Percentiles rank a stretch among this genome's conserved stretches.
Conservation (phyloP, 2,888 invertebrate genomes). For the Disparrhopalites patrizii region DNA sequence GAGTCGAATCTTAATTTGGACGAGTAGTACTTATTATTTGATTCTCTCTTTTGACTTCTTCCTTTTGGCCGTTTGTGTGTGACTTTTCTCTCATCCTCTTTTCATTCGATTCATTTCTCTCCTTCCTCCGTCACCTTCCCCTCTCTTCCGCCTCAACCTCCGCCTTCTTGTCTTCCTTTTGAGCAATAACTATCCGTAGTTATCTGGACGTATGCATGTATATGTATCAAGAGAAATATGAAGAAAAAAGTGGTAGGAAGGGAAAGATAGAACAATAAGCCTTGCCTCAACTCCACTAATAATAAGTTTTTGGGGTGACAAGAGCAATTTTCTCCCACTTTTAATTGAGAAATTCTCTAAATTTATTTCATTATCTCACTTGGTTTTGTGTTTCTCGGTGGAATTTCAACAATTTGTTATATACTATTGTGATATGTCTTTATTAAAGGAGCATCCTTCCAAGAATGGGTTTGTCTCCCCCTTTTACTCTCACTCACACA, state of each 20-base stretch:
- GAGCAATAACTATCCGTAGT: too few relatives aligned
- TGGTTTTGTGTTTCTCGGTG: constrained; percentile 16
- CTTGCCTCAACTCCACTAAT: too few relatives aligned
- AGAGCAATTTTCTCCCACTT: constrained; percentile 12
- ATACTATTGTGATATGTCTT: constrained; percentile 12
- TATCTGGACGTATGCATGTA: too few relatives aligned
- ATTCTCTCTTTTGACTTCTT: constrained; percentile 4
- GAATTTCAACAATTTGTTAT: constrained; percentile 5
- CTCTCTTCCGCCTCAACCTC: neutral
- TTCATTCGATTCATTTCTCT: neutral
- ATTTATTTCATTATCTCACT: constrained; percentile 14
- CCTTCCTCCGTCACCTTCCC: neutral
- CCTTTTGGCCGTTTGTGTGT: too few relatives aligned
- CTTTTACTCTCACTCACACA: neutral
- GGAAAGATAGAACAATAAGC: too few relatives aligned
- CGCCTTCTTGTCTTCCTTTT: neutral
- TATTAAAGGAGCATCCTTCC: neutral
- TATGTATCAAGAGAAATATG: too few relatives aligned
- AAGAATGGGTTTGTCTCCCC: neutral
- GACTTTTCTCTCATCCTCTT: neutral
- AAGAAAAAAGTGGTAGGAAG: too few relatives aligned
- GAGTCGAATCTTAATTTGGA: constrained; percentile 16
- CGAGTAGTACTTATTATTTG: constrained; percentile 6
- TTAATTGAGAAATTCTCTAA: constrained; percentile 17
- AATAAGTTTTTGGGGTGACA: constrained; percentile 8